Percentiles rank a stretch among this genome's conserved stretches.
These are phyloP conservation scores for Anableps anableps DNA, from an alignment of 2,797 vertebrate genomes.

Conservation along the genomic window DNA sequence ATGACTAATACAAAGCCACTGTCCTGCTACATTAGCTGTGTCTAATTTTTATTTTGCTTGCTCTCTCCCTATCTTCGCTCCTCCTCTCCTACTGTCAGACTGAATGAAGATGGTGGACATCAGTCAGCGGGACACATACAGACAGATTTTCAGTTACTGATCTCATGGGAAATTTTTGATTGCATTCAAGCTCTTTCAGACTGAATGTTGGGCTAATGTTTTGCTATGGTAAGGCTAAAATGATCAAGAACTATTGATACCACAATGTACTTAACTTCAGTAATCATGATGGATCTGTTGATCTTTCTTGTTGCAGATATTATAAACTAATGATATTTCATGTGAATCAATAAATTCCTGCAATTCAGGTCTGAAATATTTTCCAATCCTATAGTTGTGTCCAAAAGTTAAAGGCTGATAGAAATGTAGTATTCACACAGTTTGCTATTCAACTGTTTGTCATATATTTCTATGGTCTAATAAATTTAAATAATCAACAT, in stretches of 20 bases:
- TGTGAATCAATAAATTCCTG: not conserved
- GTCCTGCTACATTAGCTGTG: conserved; percentile 76
- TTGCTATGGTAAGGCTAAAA: conserved; percentile 31
- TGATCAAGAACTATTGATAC: conserved; percentile 62
- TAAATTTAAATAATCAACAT: not conserved
- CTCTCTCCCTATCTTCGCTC: conserved; percentile 25
- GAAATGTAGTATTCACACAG: not conserved
- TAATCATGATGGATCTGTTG: conserved; percentile 2
- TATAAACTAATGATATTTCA: not conserved
- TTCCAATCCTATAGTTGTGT: not conserved
- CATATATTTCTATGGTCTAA: not conserved
- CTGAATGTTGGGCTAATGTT: conserved; percentile 35
- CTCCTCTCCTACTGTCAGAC: conserved; percentile 41
- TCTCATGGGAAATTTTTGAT: conserved; percentile 44
- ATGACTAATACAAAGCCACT: conserved; percentile 76
- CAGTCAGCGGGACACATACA: conserved; percentile 41
- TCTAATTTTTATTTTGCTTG: conserved; percentile 63
- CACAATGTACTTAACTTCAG: conserved; percentile 36
- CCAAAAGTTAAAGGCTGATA: not conserved
- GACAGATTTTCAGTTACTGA: conserved; percentile 57
- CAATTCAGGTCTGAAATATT: not conserved
- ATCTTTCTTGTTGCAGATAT: not conserved
- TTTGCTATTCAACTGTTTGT: not conserved
- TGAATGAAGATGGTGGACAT: conserved; percentile 48
- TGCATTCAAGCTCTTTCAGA: conserved; percentile 19